Percentiles rank a stretch among this genome's conserved stretches.
Evolutionary conservation across 1,140 invertebrate species (phyloP).

Genomic region (Anastrepha obliqua): DNA sequence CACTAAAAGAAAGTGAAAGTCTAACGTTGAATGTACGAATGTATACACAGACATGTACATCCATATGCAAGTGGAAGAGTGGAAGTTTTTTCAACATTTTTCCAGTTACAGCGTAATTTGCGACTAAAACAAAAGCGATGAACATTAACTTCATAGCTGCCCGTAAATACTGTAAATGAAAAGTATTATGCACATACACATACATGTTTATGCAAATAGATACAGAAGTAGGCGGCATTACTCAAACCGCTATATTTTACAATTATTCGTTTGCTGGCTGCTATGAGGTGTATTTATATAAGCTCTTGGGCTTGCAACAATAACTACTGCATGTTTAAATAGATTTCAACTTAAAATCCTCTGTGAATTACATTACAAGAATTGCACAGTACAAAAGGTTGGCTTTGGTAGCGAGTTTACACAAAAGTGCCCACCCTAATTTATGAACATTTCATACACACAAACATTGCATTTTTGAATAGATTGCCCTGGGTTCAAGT

Average conservation of each 20-base stretch:
- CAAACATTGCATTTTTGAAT: neutral
- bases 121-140: constrained; percentile 10
- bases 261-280: no score
- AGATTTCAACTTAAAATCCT: neutral
- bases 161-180: neutral
- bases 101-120: constrained; percentile 15
- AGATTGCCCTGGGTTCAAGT: neutral
- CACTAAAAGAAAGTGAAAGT: constrained; percentile 37
- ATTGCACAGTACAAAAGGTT: neutral
- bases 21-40: neutral
- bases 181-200: no score
- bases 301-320: no score
- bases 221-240: no score
- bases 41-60: neutral
- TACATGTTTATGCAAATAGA: no score
- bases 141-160: neutral
- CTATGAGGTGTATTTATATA: no score
- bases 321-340: neutral
- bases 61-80: neutral
- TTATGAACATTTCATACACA: neutral
- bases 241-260: no score
- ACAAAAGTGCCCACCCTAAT: neutral
- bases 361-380: neutral
- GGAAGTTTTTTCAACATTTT: constrained; percentile 7
- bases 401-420: neutral